Conservation (phyloP, 2,888 invertebrate species). For the Stenichneumon culpator region DNA sequence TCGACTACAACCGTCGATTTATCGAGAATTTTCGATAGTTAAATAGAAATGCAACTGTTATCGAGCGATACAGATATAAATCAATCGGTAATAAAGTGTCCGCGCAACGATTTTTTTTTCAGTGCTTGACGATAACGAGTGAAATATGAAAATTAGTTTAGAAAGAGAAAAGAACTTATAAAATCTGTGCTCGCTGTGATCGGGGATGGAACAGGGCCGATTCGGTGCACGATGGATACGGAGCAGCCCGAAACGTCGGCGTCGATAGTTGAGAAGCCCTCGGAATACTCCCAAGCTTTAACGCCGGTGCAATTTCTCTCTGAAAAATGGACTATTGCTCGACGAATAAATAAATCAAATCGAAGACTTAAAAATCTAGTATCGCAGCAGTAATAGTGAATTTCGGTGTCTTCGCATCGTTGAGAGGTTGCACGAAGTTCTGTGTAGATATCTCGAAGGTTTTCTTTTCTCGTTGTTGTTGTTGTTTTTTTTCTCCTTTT, state of each 20-base stretch:
- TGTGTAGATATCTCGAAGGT: neutral
- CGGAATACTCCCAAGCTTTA: constrained; percentile 8
- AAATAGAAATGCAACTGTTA: neutral
- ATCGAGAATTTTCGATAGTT: neutral
- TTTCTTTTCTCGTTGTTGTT: neutral
- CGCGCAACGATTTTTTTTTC: neutral
- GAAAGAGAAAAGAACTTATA: neutral
- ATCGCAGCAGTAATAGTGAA: neutral
- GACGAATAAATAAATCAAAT: constrained; percentile 15
- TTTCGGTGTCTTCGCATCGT: neutral
- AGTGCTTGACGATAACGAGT: neutral
- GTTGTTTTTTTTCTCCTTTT: neutral
- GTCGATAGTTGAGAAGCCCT: constrained; percentile 57
- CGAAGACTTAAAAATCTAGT: neutral
- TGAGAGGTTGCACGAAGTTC: constrained; percentile 1
- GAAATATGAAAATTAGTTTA: neutral
- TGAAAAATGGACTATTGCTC: neutral
- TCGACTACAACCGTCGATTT: neutral
- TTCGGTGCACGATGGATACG: constrained; percentile 40
- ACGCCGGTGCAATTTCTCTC: constrained; percentile 14
- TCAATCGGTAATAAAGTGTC: neutral
- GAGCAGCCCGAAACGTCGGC: constrained; percentile 9
- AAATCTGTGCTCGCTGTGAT: neutral
- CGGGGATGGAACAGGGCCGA: neutral
- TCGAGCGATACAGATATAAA: neutral